Evolutionary conservation across 2,113 vertebrate genomes (phyloP).

Genomic region (Atherinomorus stipes): DNA sequence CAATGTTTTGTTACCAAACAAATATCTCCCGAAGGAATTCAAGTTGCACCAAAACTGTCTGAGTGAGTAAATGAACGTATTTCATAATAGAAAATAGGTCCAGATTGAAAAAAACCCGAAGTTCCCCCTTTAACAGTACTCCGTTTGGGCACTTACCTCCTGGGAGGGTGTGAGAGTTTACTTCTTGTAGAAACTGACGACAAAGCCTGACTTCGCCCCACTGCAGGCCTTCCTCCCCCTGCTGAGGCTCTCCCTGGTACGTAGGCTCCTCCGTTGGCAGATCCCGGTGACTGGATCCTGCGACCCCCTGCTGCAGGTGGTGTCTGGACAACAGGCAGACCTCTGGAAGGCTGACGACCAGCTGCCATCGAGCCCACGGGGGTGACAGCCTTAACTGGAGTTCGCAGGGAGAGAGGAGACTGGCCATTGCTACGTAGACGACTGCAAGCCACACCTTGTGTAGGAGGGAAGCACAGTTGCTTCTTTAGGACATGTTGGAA

Average conservation of each 20-base stretch:
- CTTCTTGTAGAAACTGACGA: slow-evolving; percentile 75
- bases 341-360: slow-evolving; percentile 80
- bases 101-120: no score
- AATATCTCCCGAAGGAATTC: no score
- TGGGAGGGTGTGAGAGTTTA: slow-evolving; percentile 82
- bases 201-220: slow-evolving; percentile 70
- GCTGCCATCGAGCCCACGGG: slow-evolving; percentile 80
- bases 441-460: slow-evolving; percentile 83
- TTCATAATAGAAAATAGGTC: no score
- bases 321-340: slow-evolving; percentile 75
- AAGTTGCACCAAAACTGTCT: no score
- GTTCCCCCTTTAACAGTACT: no score
- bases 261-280: slow-evolving; percentile 69
- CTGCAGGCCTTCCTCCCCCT: slow-evolving; percentile 64
- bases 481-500: no score
- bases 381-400: slow-evolving; percentile 83
- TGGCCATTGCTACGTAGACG: slow-evolving; percentile 85
- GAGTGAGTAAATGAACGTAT: no score
- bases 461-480: neutral
- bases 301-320: slow-evolving; percentile 52
- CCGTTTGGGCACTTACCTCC: slow-evolving; percentile 78
- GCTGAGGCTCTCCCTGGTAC: slow-evolving; percentile 59
- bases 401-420: slow-evolving; percentile 81
- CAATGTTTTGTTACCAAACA: no score
- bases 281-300: slow-evolving; percentile 80